Conservation (phyloP, 2,113 vertebrate genomes). For the Diphyllodes magnificus region DNA sequence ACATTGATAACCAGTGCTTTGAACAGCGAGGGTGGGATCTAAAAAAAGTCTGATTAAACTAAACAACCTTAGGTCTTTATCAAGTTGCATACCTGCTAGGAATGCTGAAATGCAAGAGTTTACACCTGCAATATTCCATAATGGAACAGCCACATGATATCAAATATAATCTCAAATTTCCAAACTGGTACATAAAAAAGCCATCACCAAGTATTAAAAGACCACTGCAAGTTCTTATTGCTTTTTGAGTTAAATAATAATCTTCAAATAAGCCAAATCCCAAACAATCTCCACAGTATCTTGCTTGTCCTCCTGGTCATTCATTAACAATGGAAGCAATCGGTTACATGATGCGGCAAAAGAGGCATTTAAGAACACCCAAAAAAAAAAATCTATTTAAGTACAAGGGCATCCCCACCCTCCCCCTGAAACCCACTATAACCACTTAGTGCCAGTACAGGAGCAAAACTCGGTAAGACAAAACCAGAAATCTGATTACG, state of each 20-base stretch:
- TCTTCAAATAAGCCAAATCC: constrained; percentile 62
- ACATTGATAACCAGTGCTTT: constrained; percentile 74
- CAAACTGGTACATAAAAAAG: constrained; percentile 66
- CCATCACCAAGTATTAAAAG: constrained; percentile 59
- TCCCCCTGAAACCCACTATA: constrained; percentile 48
- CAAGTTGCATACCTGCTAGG: constrained; percentile 61
- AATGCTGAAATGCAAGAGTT: constrained; percentile 69
- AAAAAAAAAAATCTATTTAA: constrained; percentile 24
- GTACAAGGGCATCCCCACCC: constrained; percentile 22
- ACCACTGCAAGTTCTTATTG: constrained; percentile 68
- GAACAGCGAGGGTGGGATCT: constrained; percentile 66
- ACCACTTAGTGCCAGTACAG: constrained; percentile 58
- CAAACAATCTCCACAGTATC: constrained; percentile 37
- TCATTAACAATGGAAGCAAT: constrained; percentile 72
- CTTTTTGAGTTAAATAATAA: constrained; percentile 62
- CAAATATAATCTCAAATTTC: constrained; percentile 71
- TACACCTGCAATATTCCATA: constrained; percentile 62
- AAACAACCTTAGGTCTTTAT: constrained; percentile 50
- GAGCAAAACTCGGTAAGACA: constrained; percentile 59
- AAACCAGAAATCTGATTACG: constrained; percentile 65
- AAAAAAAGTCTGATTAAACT: constrained; percentile 61
- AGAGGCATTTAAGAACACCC: constrained; percentile 57
- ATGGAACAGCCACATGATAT: constrained; percentile 64
- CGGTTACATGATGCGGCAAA: constrained; percentile 51
- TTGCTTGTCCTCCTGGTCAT: constrained; percentile 21